Evolutionary conservation across 2,888 invertebrate genomes (phyloP).

Genomic region (Osmoderma eremita): DNA sequence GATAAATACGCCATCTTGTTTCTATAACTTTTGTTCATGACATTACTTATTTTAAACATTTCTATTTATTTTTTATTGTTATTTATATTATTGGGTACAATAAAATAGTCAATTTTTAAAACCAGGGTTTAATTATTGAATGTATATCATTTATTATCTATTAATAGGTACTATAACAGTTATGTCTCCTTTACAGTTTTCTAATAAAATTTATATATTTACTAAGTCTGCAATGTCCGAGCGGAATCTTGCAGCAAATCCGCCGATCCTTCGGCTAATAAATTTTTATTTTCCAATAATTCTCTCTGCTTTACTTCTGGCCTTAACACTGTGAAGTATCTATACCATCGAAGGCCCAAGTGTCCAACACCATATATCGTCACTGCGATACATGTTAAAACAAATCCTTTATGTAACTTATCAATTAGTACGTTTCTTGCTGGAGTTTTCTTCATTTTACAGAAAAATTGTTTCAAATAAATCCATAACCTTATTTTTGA

Average conservation of each 20-base stretch:
- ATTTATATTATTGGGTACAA: not conserved
- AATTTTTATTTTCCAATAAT: conserved; percentile 61
- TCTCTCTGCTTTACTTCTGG: conserved; percentile 62
- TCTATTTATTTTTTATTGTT: not conserved
- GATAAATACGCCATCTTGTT: conserved; percentile 57
- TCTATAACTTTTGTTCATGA: conserved; percentile 48
- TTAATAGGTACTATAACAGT: not conserved
- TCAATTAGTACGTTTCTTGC: conserved; percentile 62
- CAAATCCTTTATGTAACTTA: conserved; percentile 68
- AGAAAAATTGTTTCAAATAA: conserved; percentile 1
- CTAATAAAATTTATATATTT: no score
- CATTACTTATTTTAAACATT: conserved; percentile 35
- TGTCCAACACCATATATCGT: conserved; percentile 66
- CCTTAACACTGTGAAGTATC: conserved; percentile 65
- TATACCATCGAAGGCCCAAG: conserved; percentile 64
- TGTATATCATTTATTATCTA: conserved; percentile 15
- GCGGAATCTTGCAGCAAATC: conserved; percentile 61
- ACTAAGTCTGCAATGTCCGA: conserved; percentile 26
- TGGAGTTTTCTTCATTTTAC: conserved; percentile 60
- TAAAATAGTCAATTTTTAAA: conserved; percentile 18
- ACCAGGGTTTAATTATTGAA: conserved; percentile 17
- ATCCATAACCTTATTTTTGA: conserved; percentile 20
- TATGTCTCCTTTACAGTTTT: conserved; percentile 15
- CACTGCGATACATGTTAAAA: conserved; percentile 67
- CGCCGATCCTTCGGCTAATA: conserved; percentile 65